A percentile compares a stretch with the other conserved stretches of the same genome.
These are phyloP conservation scores for Porites divaricata DNA, from an alignment of 92 coral and sea anemone genomes.

Conservation along the genomic window DNA sequence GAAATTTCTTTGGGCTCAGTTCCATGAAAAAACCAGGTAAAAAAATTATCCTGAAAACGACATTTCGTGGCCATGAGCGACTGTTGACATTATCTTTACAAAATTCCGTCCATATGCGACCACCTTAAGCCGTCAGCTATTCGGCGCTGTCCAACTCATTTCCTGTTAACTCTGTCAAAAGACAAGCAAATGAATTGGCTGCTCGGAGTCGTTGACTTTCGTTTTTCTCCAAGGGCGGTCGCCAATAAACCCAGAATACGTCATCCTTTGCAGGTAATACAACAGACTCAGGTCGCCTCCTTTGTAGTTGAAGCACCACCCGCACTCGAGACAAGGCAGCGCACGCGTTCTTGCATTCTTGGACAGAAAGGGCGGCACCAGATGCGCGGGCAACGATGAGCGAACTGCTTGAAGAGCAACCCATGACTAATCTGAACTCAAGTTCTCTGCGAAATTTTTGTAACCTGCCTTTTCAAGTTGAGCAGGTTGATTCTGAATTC, in stretches of 20 bases:
- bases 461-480: too few relatives aligned
- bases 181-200: neutral
- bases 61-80: too few relatives aligned
- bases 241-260: constrained; percentile 17
- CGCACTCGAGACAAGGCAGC: neutral
- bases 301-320: neutral
- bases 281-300: constrained; percentile 10
- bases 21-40: too few relatives aligned
- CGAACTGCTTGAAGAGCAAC: neutral
- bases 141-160: neutral
- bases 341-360: neutral
- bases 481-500: too few relatives aligned
- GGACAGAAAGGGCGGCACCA: neutral
- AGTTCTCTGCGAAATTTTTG: too few relatives aligned
- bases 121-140: neutral
- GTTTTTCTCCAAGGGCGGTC: neutral
- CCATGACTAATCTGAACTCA: neutral
- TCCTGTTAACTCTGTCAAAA: neutral
- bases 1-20: too few relatives aligned
- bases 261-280: constrained; percentile 8
- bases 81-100: too few relatives aligned
- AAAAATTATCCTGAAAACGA: too few relatives aligned
- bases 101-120: too few relatives aligned
- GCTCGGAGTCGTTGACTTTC: neutral
- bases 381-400: neutral